Percentiles rank a stretch among this genome's conserved stretches.
These are phyloP conservation scores for Coecobrya sp. DNA, from an alignment of 2,888 invertebrate species.

Conservation along the genomic window DNA sequence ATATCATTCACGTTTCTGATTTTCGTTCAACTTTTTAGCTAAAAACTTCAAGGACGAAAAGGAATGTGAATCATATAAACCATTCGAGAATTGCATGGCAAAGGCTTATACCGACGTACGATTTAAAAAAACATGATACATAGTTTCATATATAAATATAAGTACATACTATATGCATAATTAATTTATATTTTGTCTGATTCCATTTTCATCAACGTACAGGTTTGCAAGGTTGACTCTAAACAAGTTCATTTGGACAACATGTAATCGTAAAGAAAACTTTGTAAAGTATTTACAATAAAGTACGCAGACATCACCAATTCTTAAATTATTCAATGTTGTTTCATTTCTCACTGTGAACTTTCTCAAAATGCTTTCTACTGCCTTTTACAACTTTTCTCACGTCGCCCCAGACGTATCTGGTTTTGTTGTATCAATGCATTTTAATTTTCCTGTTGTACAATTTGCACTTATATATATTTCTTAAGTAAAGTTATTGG, in stretches of 20 bases:
- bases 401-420: too few relatives aligned
- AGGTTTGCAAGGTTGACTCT: constrained; percentile 42
- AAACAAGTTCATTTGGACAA: background rate
- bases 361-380: too few relatives aligned
- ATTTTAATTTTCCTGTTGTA: too few relatives aligned
- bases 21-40: constrained; percentile 36
- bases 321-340: too few relatives aligned
- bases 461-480: too few relatives aligned
- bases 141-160: background rate
- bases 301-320: background rate
- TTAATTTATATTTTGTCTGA: background rate
- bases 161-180: too few relatives aligned
- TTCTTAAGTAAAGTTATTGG: too few relatives aligned
- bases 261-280: too few relatives aligned
- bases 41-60: constrained; percentile 56
- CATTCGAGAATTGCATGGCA: constrained; percentile 48
- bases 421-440: too few relatives aligned
- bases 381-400: too few relatives aligned
- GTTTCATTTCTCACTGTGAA: too few relatives aligned
- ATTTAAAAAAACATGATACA: too few relatives aligned
- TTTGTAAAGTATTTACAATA: background rate
- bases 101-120: constrained; percentile 31
- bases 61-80: constrained; percentile 57
- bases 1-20: background rate
- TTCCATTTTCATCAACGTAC: background rate